Evolutionary conservation across 2,888 invertebrate genomes (phyloP).

Genomic region (Phaonia tiefii): DNA sequence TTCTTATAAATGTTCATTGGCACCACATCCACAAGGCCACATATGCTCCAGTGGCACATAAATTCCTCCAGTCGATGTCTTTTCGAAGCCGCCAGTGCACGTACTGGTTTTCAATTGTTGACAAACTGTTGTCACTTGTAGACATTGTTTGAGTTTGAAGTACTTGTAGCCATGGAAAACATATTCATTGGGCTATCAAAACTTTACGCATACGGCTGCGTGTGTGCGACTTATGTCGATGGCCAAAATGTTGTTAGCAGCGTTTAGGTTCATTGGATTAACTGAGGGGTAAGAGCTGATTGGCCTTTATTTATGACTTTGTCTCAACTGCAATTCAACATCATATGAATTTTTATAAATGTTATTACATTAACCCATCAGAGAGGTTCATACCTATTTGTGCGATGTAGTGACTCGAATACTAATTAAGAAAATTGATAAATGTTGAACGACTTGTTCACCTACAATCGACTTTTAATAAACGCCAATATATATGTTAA

Average conservation of each 20-base stretch:
- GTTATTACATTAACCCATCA: too few relatives aligned
- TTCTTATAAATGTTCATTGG: neutral
- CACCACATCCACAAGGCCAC: neutral
- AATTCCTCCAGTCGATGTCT: neutral
- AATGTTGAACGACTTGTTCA: too few relatives aligned
- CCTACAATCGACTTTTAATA: too few relatives aligned
- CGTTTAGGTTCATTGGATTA: neutral
- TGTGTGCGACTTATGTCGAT: neutral
- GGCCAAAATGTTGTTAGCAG: neutral
- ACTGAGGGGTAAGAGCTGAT: neutral
- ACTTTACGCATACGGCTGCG: neutral
- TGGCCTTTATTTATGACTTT: neutral
- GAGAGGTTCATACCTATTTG: too few relatives aligned
- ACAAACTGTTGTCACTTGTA: neutral
- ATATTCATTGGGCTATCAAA: constrained; percentile 9
- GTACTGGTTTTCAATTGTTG: constrained; percentile 7
- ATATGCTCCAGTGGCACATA: neutral
- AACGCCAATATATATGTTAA: too few relatives aligned
- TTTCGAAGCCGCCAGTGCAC: neutral
- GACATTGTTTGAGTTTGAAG: neutral
- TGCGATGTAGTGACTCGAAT: too few relatives aligned
- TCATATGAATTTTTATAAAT: too few relatives aligned
- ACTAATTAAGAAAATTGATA: too few relatives aligned
- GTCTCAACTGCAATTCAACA: neutral
- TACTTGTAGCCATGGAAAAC: neutral